Percentiles rank a stretch among this genome's conserved stretches.
Conservation (phyloP, 2,113 vertebrate genomes). For the Cricetomys ansorgei region DNA sequence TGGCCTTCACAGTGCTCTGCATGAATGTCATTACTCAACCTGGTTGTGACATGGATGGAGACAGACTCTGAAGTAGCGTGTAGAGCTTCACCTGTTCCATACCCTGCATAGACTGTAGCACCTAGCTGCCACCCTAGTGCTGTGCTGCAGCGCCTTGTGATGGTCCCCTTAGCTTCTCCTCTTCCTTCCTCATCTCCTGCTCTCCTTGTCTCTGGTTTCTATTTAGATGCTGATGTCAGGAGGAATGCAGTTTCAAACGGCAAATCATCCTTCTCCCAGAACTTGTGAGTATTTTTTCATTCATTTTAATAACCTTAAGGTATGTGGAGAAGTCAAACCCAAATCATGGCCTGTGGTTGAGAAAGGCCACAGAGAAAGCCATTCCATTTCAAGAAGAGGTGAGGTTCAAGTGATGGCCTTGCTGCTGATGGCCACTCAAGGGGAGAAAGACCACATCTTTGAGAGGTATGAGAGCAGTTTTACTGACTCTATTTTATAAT, state of each 20-base stretch:
- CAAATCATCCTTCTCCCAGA: slow-evolving; percentile 90
- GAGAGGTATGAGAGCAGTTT: neutral
- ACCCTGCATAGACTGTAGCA: neutral
- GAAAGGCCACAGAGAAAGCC: neutral
- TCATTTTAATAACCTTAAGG: neutral
- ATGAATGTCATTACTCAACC: slow-evolving; percentile 17
- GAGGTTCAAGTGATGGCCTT: neutral
- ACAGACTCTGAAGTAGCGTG: neutral
- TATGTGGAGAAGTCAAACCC: neutral
- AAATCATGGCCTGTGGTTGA: neutral
- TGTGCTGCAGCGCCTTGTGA: neutral
- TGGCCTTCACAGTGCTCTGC: neutral
- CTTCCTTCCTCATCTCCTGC: neutral
- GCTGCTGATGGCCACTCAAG: neutral
- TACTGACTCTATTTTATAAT: neutral
- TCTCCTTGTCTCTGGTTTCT: slow-evolving; percentile 68
- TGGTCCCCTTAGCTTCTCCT: neutral
- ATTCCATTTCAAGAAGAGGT: neutral
- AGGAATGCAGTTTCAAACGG: slow-evolving; percentile 86
- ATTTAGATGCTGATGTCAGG: slow-evolving; percentile 94
- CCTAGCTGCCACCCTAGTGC: neutral
- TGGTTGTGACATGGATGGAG: neutral
- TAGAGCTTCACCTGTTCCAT: slow-evolving; percentile 5
- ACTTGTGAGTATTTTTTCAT: slow-evolving; percentile 89
- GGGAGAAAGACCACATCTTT: neutral